phyloP scores from a whole-genome alignment of 2,888 invertebrate genomes.

The Empis livida region DNA sequence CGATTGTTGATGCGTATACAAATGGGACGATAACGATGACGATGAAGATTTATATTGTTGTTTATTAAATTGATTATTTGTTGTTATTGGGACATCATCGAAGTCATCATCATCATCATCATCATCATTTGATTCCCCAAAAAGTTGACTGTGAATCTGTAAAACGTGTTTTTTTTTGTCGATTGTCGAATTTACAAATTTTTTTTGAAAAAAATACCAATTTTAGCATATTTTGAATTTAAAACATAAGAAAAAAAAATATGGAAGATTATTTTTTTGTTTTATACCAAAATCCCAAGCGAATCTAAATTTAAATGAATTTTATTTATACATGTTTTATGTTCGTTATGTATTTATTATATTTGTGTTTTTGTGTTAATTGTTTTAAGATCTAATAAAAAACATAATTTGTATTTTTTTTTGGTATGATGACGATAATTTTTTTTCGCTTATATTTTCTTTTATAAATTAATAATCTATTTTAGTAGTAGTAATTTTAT shows the following conservation, averaged over 20 bases:
- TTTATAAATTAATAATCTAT: too few relatives aligned
- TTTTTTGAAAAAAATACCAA: slow-evolving; percentile 3
- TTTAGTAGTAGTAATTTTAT: too few relatives aligned
- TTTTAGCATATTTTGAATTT: slow-evolving; percentile 8
- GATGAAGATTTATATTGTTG: too few relatives aligned
- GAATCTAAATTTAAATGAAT: slow-evolving; percentile 4
- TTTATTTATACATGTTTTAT: slow-evolving; percentile 1
- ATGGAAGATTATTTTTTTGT: background rate
- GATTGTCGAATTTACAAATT: slow-evolving; percentile 6
- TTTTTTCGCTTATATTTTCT: too few relatives aligned
- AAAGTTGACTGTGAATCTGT: slow-evolving; percentile 23
- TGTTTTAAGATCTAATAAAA: too few relatives aligned
- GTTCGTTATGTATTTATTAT: slow-evolving; percentile 1
- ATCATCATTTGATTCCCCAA: slow-evolving; percentile 24
- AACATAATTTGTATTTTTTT: too few relatives aligned
- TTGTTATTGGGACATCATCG: too few relatives aligned
- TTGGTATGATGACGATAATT: too few relatives aligned
- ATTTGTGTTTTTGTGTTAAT: background rate
- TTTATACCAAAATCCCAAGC: slow-evolving; percentile 4
- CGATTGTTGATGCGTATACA: too few relatives aligned
- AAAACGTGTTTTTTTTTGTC: slow-evolving; percentile 10
- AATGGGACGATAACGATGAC: too few relatives aligned
- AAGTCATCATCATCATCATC: slow-evolving; percentile 13
- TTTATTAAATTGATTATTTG: too few relatives aligned
- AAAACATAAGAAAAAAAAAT: background rate